A percentile compares a stretch with the other conserved stretches of the same genome.
phyloP scores from a whole-genome alignment of 2,797 vertebrate species.

The Etheostoma nigrum region DNA sequence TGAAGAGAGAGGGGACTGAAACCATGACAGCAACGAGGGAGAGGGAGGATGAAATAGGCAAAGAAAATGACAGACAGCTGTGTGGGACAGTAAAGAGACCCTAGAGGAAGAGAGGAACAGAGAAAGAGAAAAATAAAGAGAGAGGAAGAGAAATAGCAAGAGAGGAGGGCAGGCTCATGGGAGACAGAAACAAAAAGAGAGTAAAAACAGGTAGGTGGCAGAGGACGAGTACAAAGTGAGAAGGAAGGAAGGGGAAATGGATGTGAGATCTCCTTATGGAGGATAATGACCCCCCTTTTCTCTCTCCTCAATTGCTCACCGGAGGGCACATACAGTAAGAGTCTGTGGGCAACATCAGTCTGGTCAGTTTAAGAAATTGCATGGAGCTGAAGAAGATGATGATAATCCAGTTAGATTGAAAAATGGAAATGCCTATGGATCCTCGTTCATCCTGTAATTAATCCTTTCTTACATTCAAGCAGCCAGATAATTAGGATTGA shows the following conservation, averaged over 20 bases:
- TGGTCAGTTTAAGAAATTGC: slow-evolving; percentile 73
- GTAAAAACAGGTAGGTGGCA: slow-evolving; percentile 66
- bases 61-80: slow-evolving; percentile 57
- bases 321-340: slow-evolving; percentile 65
- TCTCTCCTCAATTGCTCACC: slow-evolving; percentile 65
- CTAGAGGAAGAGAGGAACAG: slow-evolving; percentile 25
- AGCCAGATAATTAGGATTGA: slow-evolving; percentile 76
- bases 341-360: slow-evolving; percentile 64
- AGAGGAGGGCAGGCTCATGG: slow-evolving; percentile 32
- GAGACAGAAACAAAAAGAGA: slow-evolving; percentile 53
- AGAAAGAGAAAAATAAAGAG: slow-evolving; percentile 32
- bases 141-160: slow-evolving; percentile 31
- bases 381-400: slow-evolving; percentile 69
- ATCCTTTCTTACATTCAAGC: slow-evolving; percentile 73
- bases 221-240: slow-evolving; percentile 64
- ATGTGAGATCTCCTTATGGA: slow-evolving; percentile 52
- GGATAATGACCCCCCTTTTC: slow-evolving; percentile 61
- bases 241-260: slow-evolving; percentile 40
- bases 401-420: slow-evolving; percentile 83
- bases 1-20: slow-evolving; percentile 43
- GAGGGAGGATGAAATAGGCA: slow-evolving; percentile 32
- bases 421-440: slow-evolving; percentile 73
- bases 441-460: slow-evolving; percentile 76
- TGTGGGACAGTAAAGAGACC: slow-evolving; percentile 43
- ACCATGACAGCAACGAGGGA: slow-evolving; percentile 36